Conservation (phyloP, 2,113 vertebrate species). For the Salminus brasiliensis region DNA sequence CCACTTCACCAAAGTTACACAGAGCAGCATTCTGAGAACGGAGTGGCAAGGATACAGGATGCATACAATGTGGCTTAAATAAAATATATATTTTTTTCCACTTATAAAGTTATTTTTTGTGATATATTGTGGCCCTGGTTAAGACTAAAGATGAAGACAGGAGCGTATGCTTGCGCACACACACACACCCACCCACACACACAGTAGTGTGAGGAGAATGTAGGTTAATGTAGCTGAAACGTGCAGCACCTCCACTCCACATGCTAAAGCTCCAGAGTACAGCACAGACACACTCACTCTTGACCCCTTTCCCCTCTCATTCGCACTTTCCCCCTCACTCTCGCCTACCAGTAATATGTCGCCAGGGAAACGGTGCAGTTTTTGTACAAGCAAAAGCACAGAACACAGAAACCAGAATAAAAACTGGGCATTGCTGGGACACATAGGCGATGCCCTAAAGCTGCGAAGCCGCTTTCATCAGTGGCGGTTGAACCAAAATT, state of each 20-base stretch:
- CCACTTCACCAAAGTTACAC: too few species aligned
- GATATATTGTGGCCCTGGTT: too few species aligned
- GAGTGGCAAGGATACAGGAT: too few species aligned
- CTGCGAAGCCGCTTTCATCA: background rate
- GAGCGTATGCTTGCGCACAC: too few species aligned
- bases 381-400: background rate
- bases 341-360: background rate
- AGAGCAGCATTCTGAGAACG: too few species aligned
- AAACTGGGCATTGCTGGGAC: background rate
- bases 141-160: too few species aligned
- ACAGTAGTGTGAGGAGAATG: constrained; percentile 40
- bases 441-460: background rate
- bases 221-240: constrained; percentile 46
- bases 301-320: background rate
- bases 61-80: too few species aligned
- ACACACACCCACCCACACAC: constrained; percentile 40
- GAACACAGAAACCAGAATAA: background rate
- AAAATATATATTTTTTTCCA: too few species aligned
- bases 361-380: constrained; percentile 33
- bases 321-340: background rate
- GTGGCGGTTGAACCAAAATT: too few species aligned
- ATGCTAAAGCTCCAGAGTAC: constrained; percentile 10
- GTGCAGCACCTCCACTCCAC: constrained; percentile 9
- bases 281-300: background rate
- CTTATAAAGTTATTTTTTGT: too few species aligned